These are phyloP conservation scores for Phalacrocorax carbo DNA, from an alignment of 2,113 vertebrate species.

Conservation along the genomic window DNA sequence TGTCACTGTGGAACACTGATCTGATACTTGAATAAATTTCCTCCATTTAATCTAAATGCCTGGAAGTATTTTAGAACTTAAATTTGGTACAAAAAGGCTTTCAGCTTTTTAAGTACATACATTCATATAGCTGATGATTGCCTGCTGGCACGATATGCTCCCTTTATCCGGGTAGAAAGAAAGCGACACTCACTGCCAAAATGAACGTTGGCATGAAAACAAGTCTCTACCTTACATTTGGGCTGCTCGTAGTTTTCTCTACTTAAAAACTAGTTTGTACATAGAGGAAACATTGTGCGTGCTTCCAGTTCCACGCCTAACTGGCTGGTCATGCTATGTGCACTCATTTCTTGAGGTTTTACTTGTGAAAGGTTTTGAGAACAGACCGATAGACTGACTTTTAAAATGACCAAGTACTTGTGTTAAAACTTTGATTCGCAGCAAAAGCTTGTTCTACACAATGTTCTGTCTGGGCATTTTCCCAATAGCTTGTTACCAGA, in stretches of 20 bases:
- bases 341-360: not conserved
- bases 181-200: not conserved
- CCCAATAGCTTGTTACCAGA: not conserved
- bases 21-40: not conserved
- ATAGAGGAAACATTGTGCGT: fast-evolving
- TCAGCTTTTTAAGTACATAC: not conserved
- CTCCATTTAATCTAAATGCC: not conserved
- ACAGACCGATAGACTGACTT: not conserved
- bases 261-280: not conserved
- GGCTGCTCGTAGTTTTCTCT: not conserved
- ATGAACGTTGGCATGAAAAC: not conserved
- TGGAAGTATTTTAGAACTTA: not conserved
- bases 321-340: not conserved
- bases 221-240: not conserved
- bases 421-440: not conserved
- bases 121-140: not conserved
- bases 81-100: not conserved
- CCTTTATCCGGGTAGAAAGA: not conserved
- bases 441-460: not conserved
- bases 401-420: not conserved
- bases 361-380: not conserved
- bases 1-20: not conserved
- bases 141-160: not conserved
- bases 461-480: not conserved
- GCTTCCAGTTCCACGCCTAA: not conserved